Evolutionary conservation across 2,888 invertebrate species (phyloP).

Genomic region (Dendrolimus houi): DNA sequence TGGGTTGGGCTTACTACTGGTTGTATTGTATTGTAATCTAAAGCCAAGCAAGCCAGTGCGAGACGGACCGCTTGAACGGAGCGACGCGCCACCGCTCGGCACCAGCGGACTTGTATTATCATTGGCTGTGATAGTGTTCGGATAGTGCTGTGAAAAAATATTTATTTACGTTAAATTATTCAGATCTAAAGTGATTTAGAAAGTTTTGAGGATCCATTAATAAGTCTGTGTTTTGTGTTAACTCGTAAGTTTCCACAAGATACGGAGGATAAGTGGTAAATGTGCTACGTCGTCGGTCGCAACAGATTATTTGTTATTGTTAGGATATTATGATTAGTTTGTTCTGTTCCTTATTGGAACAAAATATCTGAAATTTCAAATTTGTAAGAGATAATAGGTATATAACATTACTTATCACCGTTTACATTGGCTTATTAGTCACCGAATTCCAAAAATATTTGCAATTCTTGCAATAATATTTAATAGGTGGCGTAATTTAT

Average conservation of each 20-base stretch:
- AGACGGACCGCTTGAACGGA: slow-evolving; percentile 40
- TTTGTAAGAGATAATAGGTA: not conserved
- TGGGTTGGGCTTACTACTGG: slow-evolving; percentile 38
- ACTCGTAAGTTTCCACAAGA: slow-evolving; percentile 50
- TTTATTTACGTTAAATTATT: not conserved
- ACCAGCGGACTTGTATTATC: slow-evolving; percentile 18
- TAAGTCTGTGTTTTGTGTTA: slow-evolving; percentile 26
- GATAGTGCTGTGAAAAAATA: slow-evolving; percentile 1
- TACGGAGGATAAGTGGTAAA: slow-evolving; percentile 60
- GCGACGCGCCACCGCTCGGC: slow-evolving; percentile 32
- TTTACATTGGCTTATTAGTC: not conserved
- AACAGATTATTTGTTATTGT: slow-evolving; percentile 33
- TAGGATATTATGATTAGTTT: not conserved
- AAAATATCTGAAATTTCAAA: not conserved
- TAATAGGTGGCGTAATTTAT: not conserved
- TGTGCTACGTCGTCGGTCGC: slow-evolving; percentile 50
- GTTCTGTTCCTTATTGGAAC: not conserved
- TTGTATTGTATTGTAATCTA: slow-evolving; percentile 14
- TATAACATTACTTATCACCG: not conserved
- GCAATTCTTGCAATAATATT: not conserved
- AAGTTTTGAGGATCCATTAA: not conserved
- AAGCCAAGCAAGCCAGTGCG: slow-evolving; percentile 41
- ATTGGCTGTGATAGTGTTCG: slow-evolving; percentile 4
- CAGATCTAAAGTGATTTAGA: slow-evolving; percentile 1
- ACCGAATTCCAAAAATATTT: not conserved